These are phyloP conservation scores for Seladonia tumulorum DNA, from an alignment of 2,888 invertebrate genomes.

Conservation along the genomic window DNA sequence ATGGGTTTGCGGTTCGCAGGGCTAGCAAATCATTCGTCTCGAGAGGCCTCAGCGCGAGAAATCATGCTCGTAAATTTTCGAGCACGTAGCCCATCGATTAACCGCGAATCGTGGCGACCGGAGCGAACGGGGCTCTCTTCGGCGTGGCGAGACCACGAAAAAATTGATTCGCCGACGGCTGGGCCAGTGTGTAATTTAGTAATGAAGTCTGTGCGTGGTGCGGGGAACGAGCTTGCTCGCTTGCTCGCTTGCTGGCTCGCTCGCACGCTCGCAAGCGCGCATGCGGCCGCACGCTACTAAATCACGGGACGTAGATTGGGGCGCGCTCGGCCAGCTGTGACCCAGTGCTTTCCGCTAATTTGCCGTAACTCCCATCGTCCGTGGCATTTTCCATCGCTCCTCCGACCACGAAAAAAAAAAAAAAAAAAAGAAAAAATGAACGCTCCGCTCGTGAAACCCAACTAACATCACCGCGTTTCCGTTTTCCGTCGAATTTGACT, in stretches of 20 bases:
- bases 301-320: constrained; percentile 71
- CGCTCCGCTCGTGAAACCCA: neutral
- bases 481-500: neutral
- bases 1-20: neutral
- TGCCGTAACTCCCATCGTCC: constrained; percentile 67
- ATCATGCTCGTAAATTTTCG: constrained; percentile 5
- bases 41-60: neutral
- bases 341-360: constrained; percentile 72
- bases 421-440: constrained; percentile 16
- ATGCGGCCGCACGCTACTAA: constrained; percentile 76
- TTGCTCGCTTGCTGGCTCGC: neutral
- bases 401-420: constrained; percentile 13
- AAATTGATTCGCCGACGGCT: constrained; percentile 70
- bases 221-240: neutral
- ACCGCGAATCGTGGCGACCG: constrained; percentile 47
- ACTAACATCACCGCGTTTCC: neutral
- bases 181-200: constrained; percentile 77
- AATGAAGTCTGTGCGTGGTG: constrained; percentile 69
- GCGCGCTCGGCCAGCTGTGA: constrained; percentile 61
- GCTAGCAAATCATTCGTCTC: constrained; percentile 9
- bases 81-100: constrained; percentile 34
- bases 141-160: constrained; percentile 34
- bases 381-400: constrained; percentile 38
- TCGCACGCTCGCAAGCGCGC: neutral
- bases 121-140: constrained; percentile 35